These are phyloP conservation scores for Gisinianus flammeolus DNA, from an alignment of 2,888 invertebrate genomes.

Conservation along the genomic window DNA sequence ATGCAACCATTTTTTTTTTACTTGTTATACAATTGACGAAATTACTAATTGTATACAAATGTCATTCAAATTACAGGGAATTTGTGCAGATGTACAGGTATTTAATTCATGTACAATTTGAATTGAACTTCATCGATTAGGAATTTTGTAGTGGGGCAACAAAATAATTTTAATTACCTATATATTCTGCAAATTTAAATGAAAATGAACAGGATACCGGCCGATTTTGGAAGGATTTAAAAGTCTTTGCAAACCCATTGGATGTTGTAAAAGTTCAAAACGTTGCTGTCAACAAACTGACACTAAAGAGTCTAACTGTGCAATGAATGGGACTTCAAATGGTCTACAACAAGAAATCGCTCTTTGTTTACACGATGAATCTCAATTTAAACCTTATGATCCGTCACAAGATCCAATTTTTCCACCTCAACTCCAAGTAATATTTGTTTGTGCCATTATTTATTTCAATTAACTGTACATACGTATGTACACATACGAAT, in stretches of 20 bases:
- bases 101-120: too few relatives aligned
- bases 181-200: too few relatives aligned
- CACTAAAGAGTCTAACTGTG: neutral
- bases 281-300: constrained; percentile 3
- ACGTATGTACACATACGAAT: neutral
- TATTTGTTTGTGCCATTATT: too few relatives aligned
- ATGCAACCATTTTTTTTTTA: too few relatives aligned
- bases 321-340: constrained; percentile 45
- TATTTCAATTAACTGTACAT: neutral
- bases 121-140: too few relatives aligned
- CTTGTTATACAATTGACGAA: too few relatives aligned
- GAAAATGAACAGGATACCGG: constrained; percentile 90
- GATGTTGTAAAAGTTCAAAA: constrained; percentile 62
- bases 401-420: constrained; percentile 88
- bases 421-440: constrained; percentile 79
- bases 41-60: too few relatives aligned
- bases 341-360: constrained; percentile 60
- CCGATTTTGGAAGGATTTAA: constrained; percentile 90
- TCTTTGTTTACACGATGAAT: constrained; percentile 66
- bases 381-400: constrained; percentile 75
- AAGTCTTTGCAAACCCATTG: constrained; percentile 73
- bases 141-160: too few relatives aligned
- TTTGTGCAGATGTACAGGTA: constrained; percentile 81
- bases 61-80: too few relatives aligned
- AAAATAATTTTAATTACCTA: too few relatives aligned